Conservation (phyloP, 2,113 vertebrate species). For the Piaya cayana region DNA sequence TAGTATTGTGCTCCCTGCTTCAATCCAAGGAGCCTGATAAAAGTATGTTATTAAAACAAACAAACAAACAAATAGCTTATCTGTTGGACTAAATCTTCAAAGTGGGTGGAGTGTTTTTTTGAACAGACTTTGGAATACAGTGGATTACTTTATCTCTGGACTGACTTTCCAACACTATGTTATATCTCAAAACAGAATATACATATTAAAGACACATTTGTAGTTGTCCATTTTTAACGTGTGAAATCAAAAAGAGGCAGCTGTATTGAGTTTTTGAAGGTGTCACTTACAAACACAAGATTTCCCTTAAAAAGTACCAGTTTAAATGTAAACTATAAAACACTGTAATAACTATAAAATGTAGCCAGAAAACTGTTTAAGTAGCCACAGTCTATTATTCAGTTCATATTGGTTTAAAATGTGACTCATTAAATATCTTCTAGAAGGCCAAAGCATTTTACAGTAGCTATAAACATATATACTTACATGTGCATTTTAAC, state of each 20-base stretch:
- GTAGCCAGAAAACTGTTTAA: conserved; percentile 76
- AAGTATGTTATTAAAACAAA: not conserved
- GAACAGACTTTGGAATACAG: conserved; percentile 51
- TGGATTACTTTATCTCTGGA: conserved; percentile 44
- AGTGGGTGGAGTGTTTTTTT: conserved; percentile 54
- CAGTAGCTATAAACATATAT: conserved; percentile 74
- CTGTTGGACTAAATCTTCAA: conserved; percentile 28
- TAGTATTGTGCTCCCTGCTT: conserved; percentile 13
- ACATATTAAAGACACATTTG: conserved; percentile 65
- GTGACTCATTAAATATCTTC: conserved; percentile 70
- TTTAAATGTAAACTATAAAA: conserved; percentile 83
- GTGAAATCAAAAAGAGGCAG: conserved; percentile 60
- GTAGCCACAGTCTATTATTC: conserved; percentile 70
- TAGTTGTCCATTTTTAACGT: conserved; percentile 49
- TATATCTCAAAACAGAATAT: conserved; percentile 62
- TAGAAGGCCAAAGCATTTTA: conserved; percentile 73
- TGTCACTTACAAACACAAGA: conserved; percentile 76
- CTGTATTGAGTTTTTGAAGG: conserved; percentile 58
- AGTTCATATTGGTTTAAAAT: conserved; percentile 71
- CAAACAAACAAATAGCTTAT: conserved; percentile 2
- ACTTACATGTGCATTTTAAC: conserved; percentile 66
- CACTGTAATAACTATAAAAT: conserved; percentile 75
- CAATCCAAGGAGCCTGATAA: conserved; percentile 17
- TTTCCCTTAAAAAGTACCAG: conserved; percentile 79
- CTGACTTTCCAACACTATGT: conserved; percentile 65